Evolutionary conservation across 92 coral and sea anemone species (phyloP), one percentile per base, ranked within the genome.

Genomic region (Heteractis magnifica): DNA sequence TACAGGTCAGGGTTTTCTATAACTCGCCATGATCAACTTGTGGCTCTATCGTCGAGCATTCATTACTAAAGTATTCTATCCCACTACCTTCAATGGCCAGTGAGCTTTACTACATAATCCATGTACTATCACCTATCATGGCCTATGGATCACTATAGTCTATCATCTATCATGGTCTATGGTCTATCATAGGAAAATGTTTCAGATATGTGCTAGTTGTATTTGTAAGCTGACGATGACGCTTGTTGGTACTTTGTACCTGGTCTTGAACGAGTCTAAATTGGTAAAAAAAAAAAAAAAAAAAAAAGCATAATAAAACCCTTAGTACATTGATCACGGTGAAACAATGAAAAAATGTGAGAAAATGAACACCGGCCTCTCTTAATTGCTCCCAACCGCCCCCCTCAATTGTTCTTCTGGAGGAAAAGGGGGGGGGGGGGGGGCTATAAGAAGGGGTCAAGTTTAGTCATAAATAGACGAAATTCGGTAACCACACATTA

Each of bases 211-310:
- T 62, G 48, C 23, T 51, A 77, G 7, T 71, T 51, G 51, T 80
- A 51, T 62, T 51, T 80, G 83, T 80, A 80, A 4, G 83, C 65
- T 65, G 83, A 71, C 6, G 83, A 80, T 4, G 83, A 56, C 1
- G 83, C 56, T 65, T 76, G 53, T 16, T 80, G 83, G 44, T 34
- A 34, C 21, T 80, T 44, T 15, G 53, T 34, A 11, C 76, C 19
- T 56, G 83, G 75, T 14, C 83, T 75, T 56, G 75, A 65, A 8
- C 49, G 52, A 9, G 49, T 26, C 73, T 68, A 26, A 10, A 16
- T 0, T 51, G 11, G 59, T 21, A 6, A 48, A 51, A 80, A 8
- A 65, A 14, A 60, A 49, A 65, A 14, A 60, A 49, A 49, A 11
- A 14, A 44, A 19, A 13, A 49, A 41, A 19, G 3, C 0, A 15